Percentiles rank a stretch among this genome's conserved stretches.
Evolutionary conservation across 2,888 invertebrate genomes (phyloP).

Genomic region (Mechanitis messenoides): DNA sequence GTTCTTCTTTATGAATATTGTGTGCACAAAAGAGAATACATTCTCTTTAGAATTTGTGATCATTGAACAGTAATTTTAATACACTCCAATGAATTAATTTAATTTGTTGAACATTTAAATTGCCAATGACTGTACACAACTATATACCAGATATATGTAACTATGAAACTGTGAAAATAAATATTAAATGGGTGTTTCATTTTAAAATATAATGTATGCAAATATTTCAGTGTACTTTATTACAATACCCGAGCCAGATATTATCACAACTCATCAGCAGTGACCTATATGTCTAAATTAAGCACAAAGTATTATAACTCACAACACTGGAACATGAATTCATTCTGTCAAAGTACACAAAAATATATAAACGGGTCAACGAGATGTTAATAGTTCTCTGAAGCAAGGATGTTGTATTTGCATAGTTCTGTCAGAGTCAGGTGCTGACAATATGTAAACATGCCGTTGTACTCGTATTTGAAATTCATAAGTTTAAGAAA

Average conservation of each 20-base stretch:
- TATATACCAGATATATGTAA: no score
- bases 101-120: no score
- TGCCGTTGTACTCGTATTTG: conserved; percentile 3
- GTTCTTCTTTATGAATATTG: conserved; percentile 1
- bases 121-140: no score
- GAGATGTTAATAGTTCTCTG: conserved; percentile 18
- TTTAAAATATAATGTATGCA: no score
- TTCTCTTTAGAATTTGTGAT: not conserved
- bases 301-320: not conserved
- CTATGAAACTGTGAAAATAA: no score
- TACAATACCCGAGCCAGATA: not conserved
- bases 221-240: no score
- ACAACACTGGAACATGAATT: not conserved
- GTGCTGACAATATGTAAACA: conserved; percentile 7
- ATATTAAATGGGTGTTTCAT: no score
- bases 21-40: not conserved
- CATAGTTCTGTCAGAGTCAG: conserved; percentile 11
- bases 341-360: conserved; percentile 14
- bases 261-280: conserved; percentile 7
- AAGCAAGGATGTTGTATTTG: conserved; percentile 20
- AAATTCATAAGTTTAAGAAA: not conserved
- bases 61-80: no score
- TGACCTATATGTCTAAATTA: no score
- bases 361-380: conserved; percentile 25
- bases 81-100: no score